Conservation (phyloP, 92 coral and sea anemone species). For the Plumapathes pennacea region DNA sequence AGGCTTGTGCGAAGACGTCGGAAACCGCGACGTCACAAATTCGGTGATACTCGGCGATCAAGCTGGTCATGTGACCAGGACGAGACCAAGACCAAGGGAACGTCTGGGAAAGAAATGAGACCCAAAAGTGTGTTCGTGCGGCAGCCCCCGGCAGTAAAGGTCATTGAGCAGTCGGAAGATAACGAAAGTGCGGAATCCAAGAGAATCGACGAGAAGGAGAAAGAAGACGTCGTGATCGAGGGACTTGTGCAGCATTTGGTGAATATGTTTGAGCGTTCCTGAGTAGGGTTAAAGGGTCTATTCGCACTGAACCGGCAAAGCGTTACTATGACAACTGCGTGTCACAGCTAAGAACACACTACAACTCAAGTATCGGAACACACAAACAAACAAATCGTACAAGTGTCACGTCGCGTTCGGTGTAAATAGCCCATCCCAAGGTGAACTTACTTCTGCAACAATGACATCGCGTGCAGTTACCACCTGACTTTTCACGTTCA, state of each 20-base stretch:
- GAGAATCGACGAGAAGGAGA: conserved; percentile 60
- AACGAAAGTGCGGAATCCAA: conserved; percentile 68
- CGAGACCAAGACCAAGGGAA: conserved; percentile 64
- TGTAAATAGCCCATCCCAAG: too few species aligned
- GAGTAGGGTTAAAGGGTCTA: too few species aligned
- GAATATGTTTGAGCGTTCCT: conserved; percentile 59
- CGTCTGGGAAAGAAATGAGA: conserved; percentile 49
- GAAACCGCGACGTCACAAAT: conserved; percentile 45
- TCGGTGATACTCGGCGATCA: conserved; percentile 51
- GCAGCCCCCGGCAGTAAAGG: conserved; percentile 45
- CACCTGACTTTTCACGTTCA: too few species aligned
- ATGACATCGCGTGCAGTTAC: too few species aligned
- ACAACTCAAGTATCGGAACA: too few species aligned
- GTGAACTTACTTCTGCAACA: too few species aligned
- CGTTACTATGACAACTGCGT: too few species aligned
- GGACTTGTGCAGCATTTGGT: conserved; percentile 78
- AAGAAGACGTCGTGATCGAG: conserved; percentile 64
- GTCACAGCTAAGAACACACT: too few species aligned
- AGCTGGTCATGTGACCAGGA: conserved; percentile 82
- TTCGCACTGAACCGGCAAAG: too few species aligned
- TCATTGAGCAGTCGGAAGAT: conserved; percentile 49
- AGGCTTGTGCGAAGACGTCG: conserved; percentile 67
- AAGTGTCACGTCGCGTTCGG: too few species aligned
- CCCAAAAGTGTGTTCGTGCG: conserved; percentile 74
- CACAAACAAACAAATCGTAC: too few species aligned